Evolutionary conservation across 2,888 invertebrate species (phyloP).

Genomic region (Agonopterix alstromeriana): DNA sequence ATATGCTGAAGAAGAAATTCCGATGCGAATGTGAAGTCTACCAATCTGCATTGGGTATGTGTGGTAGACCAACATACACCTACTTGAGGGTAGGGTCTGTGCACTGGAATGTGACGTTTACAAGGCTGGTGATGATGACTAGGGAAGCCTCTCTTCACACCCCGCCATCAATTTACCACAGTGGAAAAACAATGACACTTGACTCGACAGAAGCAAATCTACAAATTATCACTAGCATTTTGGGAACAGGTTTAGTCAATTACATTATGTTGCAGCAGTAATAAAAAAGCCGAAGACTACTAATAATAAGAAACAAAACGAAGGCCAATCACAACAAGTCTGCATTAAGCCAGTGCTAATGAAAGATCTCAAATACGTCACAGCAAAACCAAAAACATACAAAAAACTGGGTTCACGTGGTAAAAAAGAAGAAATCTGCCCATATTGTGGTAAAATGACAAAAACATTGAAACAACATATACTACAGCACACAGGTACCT

Average conservation of each 20-base stretch:
- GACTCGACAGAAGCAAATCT: not conserved
- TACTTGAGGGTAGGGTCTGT: too few relatives aligned
- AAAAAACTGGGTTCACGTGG: slow-evolving; percentile 5
- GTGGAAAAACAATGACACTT: not conserved
- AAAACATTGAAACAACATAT: slow-evolving; percentile 31
- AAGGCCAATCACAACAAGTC: slow-evolving; percentile 5
- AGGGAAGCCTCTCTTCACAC: too few relatives aligned
- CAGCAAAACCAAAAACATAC: slow-evolving; percentile 7
- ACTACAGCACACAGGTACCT: slow-evolving; percentile 33
- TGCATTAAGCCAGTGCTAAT: slow-evolving; percentile 39
- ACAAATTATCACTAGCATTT: not conserved
- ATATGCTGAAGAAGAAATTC: too few relatives aligned
- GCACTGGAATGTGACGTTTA: too few relatives aligned
- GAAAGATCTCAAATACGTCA: slow-evolving; percentile 27
- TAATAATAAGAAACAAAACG: not conserved
- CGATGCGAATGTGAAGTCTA: too few relatives aligned
- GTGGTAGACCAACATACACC: too few relatives aligned
- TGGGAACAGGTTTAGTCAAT: not conserved
- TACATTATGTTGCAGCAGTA: not conserved
- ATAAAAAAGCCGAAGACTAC: not conserved
- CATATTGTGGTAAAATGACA: slow-evolving; percentile 43
- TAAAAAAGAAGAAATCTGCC: slow-evolving; percentile 27
- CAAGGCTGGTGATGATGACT: too few relatives aligned
- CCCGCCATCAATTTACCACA: not conserved
- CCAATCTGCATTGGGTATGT: too few relatives aligned